Evolutionary conservation across 2,888 invertebrate genomes (phyloP).

Genomic region (Pyralis farinalis): DNA sequence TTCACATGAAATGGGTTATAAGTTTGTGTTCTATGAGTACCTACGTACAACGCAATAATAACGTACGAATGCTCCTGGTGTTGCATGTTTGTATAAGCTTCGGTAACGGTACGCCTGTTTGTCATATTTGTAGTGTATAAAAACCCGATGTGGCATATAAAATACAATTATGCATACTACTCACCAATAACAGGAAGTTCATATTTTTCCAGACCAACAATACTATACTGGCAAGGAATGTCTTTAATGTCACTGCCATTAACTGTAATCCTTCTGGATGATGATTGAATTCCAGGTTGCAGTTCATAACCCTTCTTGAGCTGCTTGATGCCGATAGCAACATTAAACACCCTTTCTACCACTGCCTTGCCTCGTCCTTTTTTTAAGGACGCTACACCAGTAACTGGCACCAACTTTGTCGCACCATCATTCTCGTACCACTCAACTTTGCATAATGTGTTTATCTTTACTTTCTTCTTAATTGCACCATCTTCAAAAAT

Average conservation of each 20-base stretch:
- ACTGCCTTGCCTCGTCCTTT: slow-evolving; percentile 75
- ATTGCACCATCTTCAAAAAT: slow-evolving; percentile 67
- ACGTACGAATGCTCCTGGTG: too few relatives aligned
- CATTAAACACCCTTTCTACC: slow-evolving; percentile 79
- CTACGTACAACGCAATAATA: too few relatives aligned
- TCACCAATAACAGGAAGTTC: slow-evolving; percentile 87
- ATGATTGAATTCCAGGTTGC: slow-evolving; percentile 83
- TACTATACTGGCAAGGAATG: slow-evolving; percentile 84
- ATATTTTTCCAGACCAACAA: slow-evolving; percentile 83
- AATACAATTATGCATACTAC: neutral
- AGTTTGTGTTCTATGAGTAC: too few relatives aligned
- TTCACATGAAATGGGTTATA: too few relatives aligned
- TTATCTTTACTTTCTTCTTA: slow-evolving; percentile 83
- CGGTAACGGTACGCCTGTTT: too few relatives aligned
- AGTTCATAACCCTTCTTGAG: slow-evolving; percentile 81
- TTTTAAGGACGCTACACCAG: slow-evolving; percentile 79
- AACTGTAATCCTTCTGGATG: slow-evolving; percentile 82
- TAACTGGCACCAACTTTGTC: slow-evolving; percentile 80
- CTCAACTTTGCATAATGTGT: slow-evolving; percentile 84
- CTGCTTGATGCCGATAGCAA: slow-evolving; percentile 78
- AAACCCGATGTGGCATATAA: too few relatives aligned
- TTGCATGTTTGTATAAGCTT: too few relatives aligned
- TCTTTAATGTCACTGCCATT: slow-evolving; percentile 82
- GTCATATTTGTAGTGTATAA: too few relatives aligned
- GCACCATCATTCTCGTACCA: slow-evolving; percentile 84